Percentiles rank a stretch among this genome's conserved stretches.
phyloP scores from a whole-genome alignment of 2,113 vertebrate genomes.

The Laticauda laticaudata region DNA sequence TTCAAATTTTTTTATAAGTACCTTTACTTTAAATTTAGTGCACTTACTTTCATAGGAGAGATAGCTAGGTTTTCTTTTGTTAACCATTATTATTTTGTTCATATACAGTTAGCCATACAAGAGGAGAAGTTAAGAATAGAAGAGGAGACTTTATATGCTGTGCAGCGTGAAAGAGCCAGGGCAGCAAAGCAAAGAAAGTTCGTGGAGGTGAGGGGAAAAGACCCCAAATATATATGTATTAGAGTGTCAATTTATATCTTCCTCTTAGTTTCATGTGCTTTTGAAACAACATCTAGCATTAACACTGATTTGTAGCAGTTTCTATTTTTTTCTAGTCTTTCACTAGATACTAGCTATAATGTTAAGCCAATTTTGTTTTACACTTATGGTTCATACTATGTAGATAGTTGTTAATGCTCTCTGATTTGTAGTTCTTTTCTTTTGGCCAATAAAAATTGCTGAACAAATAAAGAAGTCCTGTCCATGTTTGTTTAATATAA shows the following conservation, averaged over 20 bases:
- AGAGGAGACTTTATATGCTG: conserved; percentile 95
- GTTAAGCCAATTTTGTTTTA: background rate
- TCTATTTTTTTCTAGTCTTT: conserved; percentile 13
- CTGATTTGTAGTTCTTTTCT: background rate
- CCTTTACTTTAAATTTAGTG: conserved; percentile 64
- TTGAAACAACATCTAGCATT: conserved; percentile 15
- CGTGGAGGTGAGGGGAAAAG: conserved; percentile 93
- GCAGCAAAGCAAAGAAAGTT: conserved; percentile 91
- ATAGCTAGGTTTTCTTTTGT: conserved; percentile 85
- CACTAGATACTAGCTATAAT: conserved; percentile 1
- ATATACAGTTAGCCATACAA: conserved; percentile 97
- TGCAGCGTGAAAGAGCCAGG: conserved; percentile 94
- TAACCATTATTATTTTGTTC: conserved; percentile 87
- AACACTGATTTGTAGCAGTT: background rate
- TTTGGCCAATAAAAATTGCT: background rate
- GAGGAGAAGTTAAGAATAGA: conserved; percentile 99
- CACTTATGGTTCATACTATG: background rate
- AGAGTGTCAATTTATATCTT: conserved; percentile 65
- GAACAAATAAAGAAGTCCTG: background rate
- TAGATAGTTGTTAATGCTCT: background rate
- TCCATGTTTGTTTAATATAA: background rate
- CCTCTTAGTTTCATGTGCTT: conserved; percentile 28
- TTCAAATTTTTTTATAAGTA: conserved; percentile 39
- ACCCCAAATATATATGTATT: conserved; percentile 60
- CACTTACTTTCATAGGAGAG: conserved; percentile 68